Evolutionary conservation across 2,797 vertebrate species (phyloP).

Genomic region (Enteromius unitaeniatus): DNA sequence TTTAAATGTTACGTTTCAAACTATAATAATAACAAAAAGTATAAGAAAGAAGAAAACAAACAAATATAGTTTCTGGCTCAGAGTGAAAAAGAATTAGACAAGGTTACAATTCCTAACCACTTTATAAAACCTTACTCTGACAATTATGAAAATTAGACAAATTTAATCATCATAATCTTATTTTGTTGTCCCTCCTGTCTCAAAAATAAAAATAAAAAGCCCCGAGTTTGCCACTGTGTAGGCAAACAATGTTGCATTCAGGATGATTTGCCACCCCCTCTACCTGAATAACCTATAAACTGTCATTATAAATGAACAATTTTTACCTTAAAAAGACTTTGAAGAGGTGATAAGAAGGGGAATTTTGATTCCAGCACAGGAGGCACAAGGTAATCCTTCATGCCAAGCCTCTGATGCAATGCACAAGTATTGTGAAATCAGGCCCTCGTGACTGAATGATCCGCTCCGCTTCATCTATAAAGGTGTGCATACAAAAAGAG

Average conservation of each 20-base stretch:
- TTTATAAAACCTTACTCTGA: constrained; percentile 41
- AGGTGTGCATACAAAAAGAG: constrained; percentile 9
- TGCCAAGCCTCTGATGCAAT: constrained; percentile 47
- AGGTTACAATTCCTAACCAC: constrained; percentile 4
- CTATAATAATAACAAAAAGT: not conserved
- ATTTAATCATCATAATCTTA: constrained; percentile 43
- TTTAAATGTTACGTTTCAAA: not conserved
- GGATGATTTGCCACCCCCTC: not conserved
- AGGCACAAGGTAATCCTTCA: constrained; percentile 11
- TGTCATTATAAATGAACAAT: not conserved
- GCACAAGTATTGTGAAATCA: constrained; percentile 46
- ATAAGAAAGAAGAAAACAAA: not conserved
- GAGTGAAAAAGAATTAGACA: not conserved
- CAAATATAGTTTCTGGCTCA: not conserved
- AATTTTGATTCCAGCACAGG: not conserved
- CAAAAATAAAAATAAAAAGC: constrained; percentile 4
- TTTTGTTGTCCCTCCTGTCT: constrained; percentile 10
- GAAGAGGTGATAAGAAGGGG: not conserved
- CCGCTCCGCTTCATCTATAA: not conserved
- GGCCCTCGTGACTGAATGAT: constrained; percentile 17
- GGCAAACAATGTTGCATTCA: not conserved
- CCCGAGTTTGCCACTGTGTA: not conserved
- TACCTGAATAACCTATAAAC: constrained; percentile 25
- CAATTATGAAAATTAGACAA: constrained; percentile 50
- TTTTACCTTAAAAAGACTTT: constrained; percentile 1